These are phyloP conservation scores for Trinorchestia longiramus DNA, from an alignment of 1,140 invertebrate species.

Conservation along the genomic window DNA sequence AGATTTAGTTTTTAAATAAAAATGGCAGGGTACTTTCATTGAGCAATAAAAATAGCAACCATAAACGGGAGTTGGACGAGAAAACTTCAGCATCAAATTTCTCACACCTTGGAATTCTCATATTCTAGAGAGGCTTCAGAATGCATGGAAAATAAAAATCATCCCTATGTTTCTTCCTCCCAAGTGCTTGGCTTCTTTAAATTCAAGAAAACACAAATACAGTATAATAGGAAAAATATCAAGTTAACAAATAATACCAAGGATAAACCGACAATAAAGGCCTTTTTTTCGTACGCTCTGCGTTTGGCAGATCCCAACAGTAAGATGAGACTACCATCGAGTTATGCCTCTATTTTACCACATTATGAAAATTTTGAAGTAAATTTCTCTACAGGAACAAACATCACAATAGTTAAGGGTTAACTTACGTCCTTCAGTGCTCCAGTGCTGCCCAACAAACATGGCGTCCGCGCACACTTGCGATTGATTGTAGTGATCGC, in stretches of 20 bases:
- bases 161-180: too few species aligned
- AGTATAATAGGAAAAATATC: neutral
- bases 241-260: neutral
- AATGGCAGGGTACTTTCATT: too few species aligned
- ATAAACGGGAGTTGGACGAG: too few species aligned
- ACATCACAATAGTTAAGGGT: conserved; percentile 24
- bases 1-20: too few species aligned
- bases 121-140: too few species aligned
- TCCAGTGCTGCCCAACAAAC: conserved; percentile 63
- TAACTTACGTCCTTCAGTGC: conserved; percentile 66
- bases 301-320: too few species aligned
- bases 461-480: conserved; percentile 64
- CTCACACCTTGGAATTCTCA: neutral
- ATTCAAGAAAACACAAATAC: neutral
- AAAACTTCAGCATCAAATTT: neutral
- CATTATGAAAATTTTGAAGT: neutral
- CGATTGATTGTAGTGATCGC: conserved; percentile 61
- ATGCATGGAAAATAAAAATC: too few species aligned
- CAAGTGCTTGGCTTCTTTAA: too few species aligned
- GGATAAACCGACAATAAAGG: neutral
- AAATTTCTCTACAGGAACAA: neutral
- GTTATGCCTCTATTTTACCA: neutral
- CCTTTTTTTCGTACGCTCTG: neutral
- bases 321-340: too few species aligned
- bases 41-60: too few species aligned